A percentile compares a stretch with the other conserved stretches of the same genome.
phyloP scores from a whole-genome alignment of 2,888 invertebrate genomes.

The Noctua janthina region DNA sequence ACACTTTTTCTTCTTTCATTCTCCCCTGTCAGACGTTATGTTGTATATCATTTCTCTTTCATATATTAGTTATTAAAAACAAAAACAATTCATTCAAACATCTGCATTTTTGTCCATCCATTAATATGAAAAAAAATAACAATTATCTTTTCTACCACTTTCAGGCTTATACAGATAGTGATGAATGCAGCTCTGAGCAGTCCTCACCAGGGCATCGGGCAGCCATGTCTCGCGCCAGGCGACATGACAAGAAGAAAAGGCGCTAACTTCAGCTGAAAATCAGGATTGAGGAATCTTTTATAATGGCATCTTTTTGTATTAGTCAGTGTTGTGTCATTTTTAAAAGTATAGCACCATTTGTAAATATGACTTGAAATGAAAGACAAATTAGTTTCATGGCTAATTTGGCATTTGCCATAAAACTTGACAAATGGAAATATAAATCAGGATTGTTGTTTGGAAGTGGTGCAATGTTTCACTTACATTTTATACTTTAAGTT shows the following conservation, averaged over 20 bases:
- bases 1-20: not conserved
- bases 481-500: constrained; percentile 14
- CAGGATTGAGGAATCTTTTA: constrained; percentile 11
- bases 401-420: not conserved
- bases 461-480: not conserved
- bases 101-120: too few species aligned
- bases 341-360: constrained; percentile 12
- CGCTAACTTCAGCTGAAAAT: constrained; percentile 81
- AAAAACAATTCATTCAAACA: not conserved
- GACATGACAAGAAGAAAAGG: constrained; percentile 93
- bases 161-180: constrained; percentile 92
- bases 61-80: not conserved
- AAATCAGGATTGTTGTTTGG: not conserved
- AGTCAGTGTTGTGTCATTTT: constrained; percentile 20
- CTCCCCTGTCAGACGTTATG: too few species aligned
- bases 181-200: constrained; percentile 94
- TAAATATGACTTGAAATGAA: not conserved
- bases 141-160: constrained; percentile 51
- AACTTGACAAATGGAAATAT: not conserved
- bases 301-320: constrained; percentile 10
- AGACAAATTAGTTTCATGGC: not conserved
- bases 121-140: not conserved
- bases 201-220: constrained; percentile 93
- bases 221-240: constrained; percentile 91
- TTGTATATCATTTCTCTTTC: not conserved